A percentile compares a stretch with the other conserved stretches of the same genome.
These are phyloP conservation scores for Diabrotica balteata DNA, from an alignment of 2,888 invertebrate species.

Conservation along the genomic window DNA sequence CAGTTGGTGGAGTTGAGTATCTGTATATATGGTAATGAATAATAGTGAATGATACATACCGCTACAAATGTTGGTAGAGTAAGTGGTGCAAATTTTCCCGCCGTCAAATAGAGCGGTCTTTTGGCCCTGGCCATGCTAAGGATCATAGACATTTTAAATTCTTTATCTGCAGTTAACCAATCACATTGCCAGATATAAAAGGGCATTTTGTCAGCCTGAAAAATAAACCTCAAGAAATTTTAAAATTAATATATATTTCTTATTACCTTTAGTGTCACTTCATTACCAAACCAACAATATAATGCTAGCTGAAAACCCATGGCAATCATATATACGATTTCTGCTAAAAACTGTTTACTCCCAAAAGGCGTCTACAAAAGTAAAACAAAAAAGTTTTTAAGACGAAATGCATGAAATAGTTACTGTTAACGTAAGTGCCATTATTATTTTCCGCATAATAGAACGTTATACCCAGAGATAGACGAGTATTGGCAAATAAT, in stretches of 20 bases:
- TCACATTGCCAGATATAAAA: constrained; percentile 52
- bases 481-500: no score
- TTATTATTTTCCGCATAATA: no score
- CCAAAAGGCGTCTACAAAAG: constrained; percentile 47
- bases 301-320: constrained; percentile 52
- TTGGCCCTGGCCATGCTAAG: constrained; percentile 53
- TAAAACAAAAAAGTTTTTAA: no score
- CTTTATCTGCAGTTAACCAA: constrained; percentile 47
- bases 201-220: constrained; percentile 50
- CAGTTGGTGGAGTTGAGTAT: no score
- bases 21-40: no score
- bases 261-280: constrained; percentile 51
- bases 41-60: constrained; percentile 40
- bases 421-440: no score
- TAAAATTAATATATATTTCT: not conserved
- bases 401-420: no score
- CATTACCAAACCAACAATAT: constrained; percentile 53
- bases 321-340: constrained; percentile 52
- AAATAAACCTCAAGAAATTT: not conserved
- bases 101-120: constrained; percentile 52
- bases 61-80: constrained; percentile 53
- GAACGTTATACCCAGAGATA: no score
- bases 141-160: constrained; percentile 51
- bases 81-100: constrained; percentile 54
- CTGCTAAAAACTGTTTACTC: constrained; percentile 53